Evolutionary conservation across 2,888 invertebrate species (phyloP).

Genomic region (Cephus pulcher): DNA sequence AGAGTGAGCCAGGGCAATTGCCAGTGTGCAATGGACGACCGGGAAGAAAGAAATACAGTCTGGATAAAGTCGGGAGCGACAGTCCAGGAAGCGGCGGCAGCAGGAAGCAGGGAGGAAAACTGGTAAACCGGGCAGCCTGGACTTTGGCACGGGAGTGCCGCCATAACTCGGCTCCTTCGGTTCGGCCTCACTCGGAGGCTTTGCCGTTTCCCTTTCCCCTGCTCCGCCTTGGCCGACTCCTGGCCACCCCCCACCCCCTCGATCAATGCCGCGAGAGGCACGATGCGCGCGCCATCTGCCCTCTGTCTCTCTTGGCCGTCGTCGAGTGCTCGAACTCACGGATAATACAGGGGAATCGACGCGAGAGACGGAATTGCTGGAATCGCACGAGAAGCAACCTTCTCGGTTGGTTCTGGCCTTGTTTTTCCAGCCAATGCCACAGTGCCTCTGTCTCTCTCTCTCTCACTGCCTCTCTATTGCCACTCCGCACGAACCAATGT

Average conservation of each 20-base stretch:
- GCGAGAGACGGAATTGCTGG: background rate
- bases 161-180: background rate
- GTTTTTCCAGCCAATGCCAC: background rate
- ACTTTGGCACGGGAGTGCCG: background rate
- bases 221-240: conserved; percentile 36
- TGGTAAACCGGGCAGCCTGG: background rate
- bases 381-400: background rate
- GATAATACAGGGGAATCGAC: conserved; percentile 1
- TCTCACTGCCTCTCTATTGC: background rate
- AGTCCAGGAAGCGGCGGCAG: background rate
- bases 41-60: background rate
- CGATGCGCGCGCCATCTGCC: conserved; percentile 60
- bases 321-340: background rate
- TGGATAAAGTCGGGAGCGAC: background rate
- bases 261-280: conserved; percentile 63
- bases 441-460: background rate
- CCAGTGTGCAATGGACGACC: background rate
- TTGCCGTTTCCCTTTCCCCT: conserved; percentile 3
- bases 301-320: conserved; percentile 17
- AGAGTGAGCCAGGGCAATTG: background rate
- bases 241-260: conserved; percentile 51
- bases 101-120: conserved; percentile 1
- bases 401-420: background rate
- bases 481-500: background rate
- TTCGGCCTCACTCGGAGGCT: background rate